A percentile compares a stretch with the other conserved stretches of the same genome.
Evolutionary conservation across 2,113 vertebrate species (phyloP).

Genomic region (Hydropotes inermis): DNA sequence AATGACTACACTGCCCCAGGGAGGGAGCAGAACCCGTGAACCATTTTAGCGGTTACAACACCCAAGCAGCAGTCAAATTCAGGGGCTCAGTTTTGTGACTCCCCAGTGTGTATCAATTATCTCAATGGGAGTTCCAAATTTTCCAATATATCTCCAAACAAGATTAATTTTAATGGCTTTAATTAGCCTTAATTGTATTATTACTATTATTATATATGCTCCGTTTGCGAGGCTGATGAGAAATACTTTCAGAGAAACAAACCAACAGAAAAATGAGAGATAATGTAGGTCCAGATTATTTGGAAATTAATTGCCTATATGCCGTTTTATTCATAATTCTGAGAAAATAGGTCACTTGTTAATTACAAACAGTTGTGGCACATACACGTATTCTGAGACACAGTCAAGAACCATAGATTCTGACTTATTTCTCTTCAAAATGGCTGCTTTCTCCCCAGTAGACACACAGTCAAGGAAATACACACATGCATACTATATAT

Average conservation of each 20-base stretch:
- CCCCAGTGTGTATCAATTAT: constrained; percentile 24
- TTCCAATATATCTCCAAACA: constrained; percentile 37
- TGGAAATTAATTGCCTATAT: neutral
- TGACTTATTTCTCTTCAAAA: constrained; percentile 15
- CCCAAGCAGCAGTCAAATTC: neutral
- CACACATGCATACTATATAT: neutral
- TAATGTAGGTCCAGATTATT: neutral
- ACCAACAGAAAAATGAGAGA: neutral
- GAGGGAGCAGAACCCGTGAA: neutral
- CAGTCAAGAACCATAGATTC: neutral
- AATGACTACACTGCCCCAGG: neutral
- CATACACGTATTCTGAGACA: neutral
- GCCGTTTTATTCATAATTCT: neutral
- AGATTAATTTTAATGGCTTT: constrained; percentile 63
- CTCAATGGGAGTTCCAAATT: constrained; percentile 25
- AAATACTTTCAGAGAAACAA: constrained; percentile 9
- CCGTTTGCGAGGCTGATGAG: constrained; percentile 14
- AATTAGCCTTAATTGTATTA: constrained; percentile 54
- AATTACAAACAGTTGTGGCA: neutral
- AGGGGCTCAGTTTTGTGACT: neutral
- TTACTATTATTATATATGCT: constrained; percentile 33
- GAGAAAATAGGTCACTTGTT: neutral
- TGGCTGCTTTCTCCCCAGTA: neutral
- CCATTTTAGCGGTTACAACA: neutral
- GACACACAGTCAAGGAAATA: neutral